Percentiles rank a stretch among this genome's conserved stretches.
Evolutionary conservation across 2,888 invertebrate species (phyloP).

Genomic region (Hirtodrosophila histrioides): DNA sequence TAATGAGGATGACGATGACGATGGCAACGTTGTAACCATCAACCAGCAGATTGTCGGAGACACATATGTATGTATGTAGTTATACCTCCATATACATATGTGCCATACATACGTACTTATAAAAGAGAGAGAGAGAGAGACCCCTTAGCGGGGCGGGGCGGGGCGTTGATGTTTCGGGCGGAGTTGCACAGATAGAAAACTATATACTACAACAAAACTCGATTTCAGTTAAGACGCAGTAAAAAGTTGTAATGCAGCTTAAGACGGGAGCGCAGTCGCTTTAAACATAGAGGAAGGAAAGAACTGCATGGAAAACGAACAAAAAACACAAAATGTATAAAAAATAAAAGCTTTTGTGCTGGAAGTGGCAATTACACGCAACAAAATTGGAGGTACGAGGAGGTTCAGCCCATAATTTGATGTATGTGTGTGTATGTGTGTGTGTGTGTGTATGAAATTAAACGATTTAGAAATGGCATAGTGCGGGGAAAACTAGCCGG

Average conservation of each 20-base stretch:
- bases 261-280: constrained; percentile 77
- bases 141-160: constrained; percentile 68
- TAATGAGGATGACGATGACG: constrained; percentile 25
- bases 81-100: not conserved
- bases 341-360: constrained; percentile 58
- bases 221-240: constrained; percentile 82
- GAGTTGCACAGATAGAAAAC: constrained; percentile 78
- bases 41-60: constrained; percentile 70
- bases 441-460: constrained; percentile 30
- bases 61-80: constrained; percentile 25
- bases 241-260: constrained; percentile 81
- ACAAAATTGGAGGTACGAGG: constrained; percentile 70
- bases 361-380: constrained; percentile 77
- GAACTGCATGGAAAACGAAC: constrained; percentile 71
- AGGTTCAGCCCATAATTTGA: constrained; percentile 59
- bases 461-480: constrained; percentile 51
- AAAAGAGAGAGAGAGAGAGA: constrained; percentile 33
- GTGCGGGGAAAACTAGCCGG: constrained; percentile 9
- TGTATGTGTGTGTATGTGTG: constrained; percentile 16
- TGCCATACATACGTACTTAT: constrained; percentile 13
- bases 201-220: constrained; percentile 70
- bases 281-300: constrained; percentile 79
- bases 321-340: constrained; percentile 30
- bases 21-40: constrained; percentile 64
- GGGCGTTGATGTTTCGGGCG: constrained; percentile 77